Percentiles rank a stretch among this genome's conserved stretches.
Evolutionary conservation across 2,888 invertebrate genomes (phyloP).

Genomic region (Acrobasis consociella): DNA sequence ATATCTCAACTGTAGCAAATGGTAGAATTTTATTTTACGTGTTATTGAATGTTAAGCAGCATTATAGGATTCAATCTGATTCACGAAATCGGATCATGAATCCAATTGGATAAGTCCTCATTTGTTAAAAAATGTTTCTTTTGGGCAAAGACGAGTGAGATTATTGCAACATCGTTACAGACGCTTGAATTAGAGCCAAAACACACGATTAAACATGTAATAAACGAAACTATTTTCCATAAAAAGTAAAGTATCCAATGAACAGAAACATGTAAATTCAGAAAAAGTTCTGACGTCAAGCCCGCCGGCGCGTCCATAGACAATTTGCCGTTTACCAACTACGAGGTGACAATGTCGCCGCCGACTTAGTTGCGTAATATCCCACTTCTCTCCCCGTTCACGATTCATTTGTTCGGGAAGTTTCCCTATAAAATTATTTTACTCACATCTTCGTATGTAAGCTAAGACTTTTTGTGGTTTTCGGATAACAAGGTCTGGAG

Average conservation of each 20-base stretch:
- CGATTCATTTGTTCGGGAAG: slow-evolving; percentile 20
- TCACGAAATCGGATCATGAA: no score
- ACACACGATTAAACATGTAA: no score
- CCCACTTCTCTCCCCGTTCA: slow-evolving; percentile 15
- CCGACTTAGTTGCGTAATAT: slow-evolving; percentile 20
- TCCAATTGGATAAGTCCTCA: no score
- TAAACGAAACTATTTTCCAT: no score
- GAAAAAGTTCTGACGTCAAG: slow-evolving; percentile 4
- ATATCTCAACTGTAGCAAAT: no score
- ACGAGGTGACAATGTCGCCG: slow-evolving; percentile 17
- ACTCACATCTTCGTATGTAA: slow-evolving; percentile 13
- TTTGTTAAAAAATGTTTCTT: no score
- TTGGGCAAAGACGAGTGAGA: no score
- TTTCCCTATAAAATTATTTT: slow-evolving; percentile 22
- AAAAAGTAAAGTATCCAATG: neutral
- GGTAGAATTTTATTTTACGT: no score
- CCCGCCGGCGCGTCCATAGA: neutral
- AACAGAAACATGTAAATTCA: slow-evolving; percentile 2
- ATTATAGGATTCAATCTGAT: no score
- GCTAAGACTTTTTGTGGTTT: neutral
- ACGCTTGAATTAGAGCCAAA: no score
- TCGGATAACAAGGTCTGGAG: slow-evolving; percentile 2
- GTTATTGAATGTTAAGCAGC: no score
- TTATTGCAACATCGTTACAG: no score
- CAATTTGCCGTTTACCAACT: slow-evolving; percentile 17